These are phyloP conservation scores for Brachionus manjavacas DNA, from an alignment of 1,140 invertebrate genomes.

Conservation along the genomic window DNA sequence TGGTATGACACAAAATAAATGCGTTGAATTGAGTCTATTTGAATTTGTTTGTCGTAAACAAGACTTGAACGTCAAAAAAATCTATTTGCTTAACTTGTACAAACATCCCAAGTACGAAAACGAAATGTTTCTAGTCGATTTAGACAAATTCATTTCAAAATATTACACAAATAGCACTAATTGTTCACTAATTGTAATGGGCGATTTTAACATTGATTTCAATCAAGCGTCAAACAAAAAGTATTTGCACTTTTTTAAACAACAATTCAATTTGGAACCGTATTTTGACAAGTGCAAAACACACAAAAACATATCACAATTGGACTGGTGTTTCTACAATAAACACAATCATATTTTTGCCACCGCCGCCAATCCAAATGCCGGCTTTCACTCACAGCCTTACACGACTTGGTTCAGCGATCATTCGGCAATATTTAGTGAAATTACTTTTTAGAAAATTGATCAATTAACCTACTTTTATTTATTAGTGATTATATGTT, in stretches of 20 bases:
- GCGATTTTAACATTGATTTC: background rate
- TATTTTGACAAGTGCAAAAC: background rate
- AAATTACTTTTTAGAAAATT: background rate
- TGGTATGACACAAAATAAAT: background rate
- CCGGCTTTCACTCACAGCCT: background rate
- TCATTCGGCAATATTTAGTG: background rate
- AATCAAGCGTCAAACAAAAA: background rate
- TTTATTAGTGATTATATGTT: background rate
- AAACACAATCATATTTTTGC: background rate
- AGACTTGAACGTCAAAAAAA: background rate
- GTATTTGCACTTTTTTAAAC: background rate
- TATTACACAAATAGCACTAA: background rate
- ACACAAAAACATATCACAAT: background rate
- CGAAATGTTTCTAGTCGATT: background rate
- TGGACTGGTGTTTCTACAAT: background rate
- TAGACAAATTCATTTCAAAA: background rate
- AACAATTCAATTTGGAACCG: background rate
- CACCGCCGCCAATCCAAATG: background rate
- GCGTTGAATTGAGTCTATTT: background rate
- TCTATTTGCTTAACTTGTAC: background rate
- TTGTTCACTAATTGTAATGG: background rate
- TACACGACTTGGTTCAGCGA: background rate
- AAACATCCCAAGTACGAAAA: background rate
- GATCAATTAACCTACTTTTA: too few relatives aligned
- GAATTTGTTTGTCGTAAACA: background rate